Percentiles rank a stretch among this genome's conserved stretches.
These are phyloP conservation scores for Congeria kusceri DNA, from an alignment of 2,888 invertebrate species.

Conservation along the genomic window DNA sequence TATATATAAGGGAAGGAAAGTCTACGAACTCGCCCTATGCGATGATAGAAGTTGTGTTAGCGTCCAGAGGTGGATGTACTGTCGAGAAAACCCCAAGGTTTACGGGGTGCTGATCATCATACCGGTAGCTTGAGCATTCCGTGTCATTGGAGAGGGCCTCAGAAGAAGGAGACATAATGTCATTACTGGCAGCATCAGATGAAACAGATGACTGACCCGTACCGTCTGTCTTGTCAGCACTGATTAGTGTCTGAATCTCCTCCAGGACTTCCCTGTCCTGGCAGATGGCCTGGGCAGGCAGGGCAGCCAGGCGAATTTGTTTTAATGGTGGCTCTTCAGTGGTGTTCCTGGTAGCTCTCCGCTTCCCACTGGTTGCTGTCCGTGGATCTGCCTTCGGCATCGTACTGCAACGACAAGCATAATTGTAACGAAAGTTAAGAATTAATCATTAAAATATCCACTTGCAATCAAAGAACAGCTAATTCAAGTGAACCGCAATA, in stretches of 20 bases:
- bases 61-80: background rate
- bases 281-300: background rate
- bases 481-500: too few relatives aligned
- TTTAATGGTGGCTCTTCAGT: background rate
- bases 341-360: background rate
- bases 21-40: slow-evolving; percentile 14
- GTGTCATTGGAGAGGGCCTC: too few relatives aligned
- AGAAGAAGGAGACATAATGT: too few relatives aligned
- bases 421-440: background rate
- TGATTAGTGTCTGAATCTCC: background rate
- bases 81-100: slow-evolving; percentile 15
- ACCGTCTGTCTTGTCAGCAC: background rate
- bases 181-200: background rate
- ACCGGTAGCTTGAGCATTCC: background rate
- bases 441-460: background rate
- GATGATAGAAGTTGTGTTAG: slow-evolving; percentile 4
- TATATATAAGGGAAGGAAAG: slow-evolving; percentile 6
- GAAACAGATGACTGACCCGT: background rate
- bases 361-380: background rate
- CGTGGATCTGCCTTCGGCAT: background rate
- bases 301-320: background rate
- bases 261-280: background rate
- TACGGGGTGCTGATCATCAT: background rate
- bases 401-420: background rate
- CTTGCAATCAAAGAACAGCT: too few relatives aligned